Evolutionary conservation across 2,113 vertebrate species (phyloP), one percentile per base, ranked within the genome.

Genomic region (Calyptomena viridis): DNA sequence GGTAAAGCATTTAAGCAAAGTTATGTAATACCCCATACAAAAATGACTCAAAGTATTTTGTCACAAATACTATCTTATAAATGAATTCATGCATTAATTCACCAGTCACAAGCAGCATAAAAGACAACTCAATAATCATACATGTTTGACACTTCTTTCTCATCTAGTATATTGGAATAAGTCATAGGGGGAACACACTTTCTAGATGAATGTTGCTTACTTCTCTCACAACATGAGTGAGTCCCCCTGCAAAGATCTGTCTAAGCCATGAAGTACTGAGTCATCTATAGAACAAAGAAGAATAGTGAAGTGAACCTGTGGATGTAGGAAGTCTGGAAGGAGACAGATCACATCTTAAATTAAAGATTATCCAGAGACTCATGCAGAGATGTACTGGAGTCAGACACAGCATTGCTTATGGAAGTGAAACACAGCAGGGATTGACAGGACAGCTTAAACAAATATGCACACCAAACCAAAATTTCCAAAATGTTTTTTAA

Each of bases 401-500:
- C 62, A 71, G 67, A 42, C 30, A 53, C 3, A 2, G 60, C 68
- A 72, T 7, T 84, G 84, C 44, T 19, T 40, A 44, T 23, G 33
- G 87, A 86, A 93, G n/a, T 80, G 59, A 91, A 90, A 93, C 27
- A 53, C 3, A 71, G 59, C 3, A 6, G 31, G 77, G 75, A 90
- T 21, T 83, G 93, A 96, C 50, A 33, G 55, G 63, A 47, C 75
- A 77, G 71, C 55, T 87, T 86, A 81, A 74, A 91, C 40, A 95
- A 95, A 94, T 55, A 95, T 14, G 71, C 78, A 80, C 37, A 63
- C 35, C 46, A 63, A 93, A 3, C 39, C 37, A 39, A 87, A 63
- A 80, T 52, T 79, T 90, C 39, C 67, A 86, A 80, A 88, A 83
- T 47, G 40, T 77, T 93, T 87, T 96, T 78, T 68, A 80, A 88